Evolutionary conservation across 2,888 invertebrate genomes (phyloP).

Genomic region (Corbicula japonica): DNA sequence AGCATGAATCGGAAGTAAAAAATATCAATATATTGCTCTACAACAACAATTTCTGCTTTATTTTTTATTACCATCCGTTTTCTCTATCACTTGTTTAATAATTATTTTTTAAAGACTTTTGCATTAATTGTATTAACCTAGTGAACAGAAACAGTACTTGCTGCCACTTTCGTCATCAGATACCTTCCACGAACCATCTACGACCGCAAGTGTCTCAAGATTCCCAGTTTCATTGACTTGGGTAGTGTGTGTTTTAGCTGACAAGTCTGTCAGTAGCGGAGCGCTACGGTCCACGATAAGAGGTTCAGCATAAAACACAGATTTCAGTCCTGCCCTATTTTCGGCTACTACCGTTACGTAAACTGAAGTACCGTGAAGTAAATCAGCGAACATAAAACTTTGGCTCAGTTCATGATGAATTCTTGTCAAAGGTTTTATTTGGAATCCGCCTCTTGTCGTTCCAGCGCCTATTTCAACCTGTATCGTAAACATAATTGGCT

Average conservation of each 20-base stretch:
- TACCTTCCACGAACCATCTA: constrained; percentile 7
- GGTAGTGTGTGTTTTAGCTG: neutral
- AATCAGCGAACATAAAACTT: constrained; percentile 26
- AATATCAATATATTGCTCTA: no score
- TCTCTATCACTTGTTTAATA: neutral
- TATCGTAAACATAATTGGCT: neutral
- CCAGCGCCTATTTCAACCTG: constrained; percentile 59
- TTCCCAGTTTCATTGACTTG: neutral
- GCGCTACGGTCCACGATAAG: no score
- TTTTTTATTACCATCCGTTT: neutral
- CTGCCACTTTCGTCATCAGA: constrained; percentile 29
- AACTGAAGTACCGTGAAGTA: constrained; percentile 55
- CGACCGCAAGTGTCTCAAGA: neutral
- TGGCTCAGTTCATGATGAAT: constrained; percentile 31
- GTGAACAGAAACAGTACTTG: constrained; percentile 23
- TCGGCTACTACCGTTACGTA: constrained; percentile 53
- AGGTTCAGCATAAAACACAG: constrained; percentile 48
- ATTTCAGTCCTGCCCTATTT: constrained; percentile 60
- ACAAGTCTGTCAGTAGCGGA: no score
- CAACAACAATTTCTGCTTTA: no score
- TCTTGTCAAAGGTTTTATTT: constrained; percentile 45
- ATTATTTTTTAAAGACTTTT: neutral
- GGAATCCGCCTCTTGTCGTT: constrained; percentile 58
- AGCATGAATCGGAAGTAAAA: no score
- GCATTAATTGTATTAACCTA: constrained; percentile 19